A percentile compares a stretch with the other conserved stretches of the same genome.
phyloP scores from a whole-genome alignment of 2,888 invertebrate genomes.

The Acleris holmiana region DNA sequence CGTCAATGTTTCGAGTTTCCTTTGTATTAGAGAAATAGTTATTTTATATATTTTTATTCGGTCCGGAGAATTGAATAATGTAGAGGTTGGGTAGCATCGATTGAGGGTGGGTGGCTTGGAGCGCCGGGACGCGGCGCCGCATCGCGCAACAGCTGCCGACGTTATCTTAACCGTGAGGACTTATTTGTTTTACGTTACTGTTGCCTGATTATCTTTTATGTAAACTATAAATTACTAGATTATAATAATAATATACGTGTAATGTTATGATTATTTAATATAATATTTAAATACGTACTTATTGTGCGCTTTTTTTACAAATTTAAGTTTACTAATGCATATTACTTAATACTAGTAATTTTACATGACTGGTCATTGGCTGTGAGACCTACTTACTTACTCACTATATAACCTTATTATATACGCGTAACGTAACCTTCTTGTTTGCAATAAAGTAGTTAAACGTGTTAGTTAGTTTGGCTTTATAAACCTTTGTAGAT shows the following conservation, averaged over 20 bases:
- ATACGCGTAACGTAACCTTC: conserved; percentile 15
- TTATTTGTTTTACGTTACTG: conserved; percentile 55
- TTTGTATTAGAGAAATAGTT: background rate
- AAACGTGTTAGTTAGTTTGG: conserved; percentile 18
- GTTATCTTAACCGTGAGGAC: conserved; percentile 80
- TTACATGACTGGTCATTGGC: conserved; percentile 18
- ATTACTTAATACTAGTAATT: conserved; percentile 14
- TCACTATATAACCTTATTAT: conserved; percentile 25
- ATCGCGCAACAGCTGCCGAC: conserved; percentile 76
- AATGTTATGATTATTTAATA: conserved; percentile 18
- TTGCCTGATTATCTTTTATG: conserved; percentile 46
- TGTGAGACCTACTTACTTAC: conserved; percentile 23
- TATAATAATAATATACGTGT: conserved; percentile 10
- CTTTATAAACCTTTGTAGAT: conserved; percentile 14
- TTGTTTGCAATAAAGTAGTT: conserved; percentile 17
- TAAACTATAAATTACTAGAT: conserved; percentile 11
- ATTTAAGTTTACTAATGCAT: conserved; percentile 15
- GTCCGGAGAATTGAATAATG: conserved; percentile 42
- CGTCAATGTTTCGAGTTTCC: conserved; percentile 4
- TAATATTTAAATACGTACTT: conserved; percentile 14
- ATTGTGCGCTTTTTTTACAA: conserved; percentile 21
- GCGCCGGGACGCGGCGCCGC: conserved; percentile 64
- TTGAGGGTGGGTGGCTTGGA: conserved; percentile 61
- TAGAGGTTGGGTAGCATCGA: conserved; percentile 57
- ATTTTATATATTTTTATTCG: conserved; percentile 17